phyloP scores from a whole-genome alignment of 2,797 vertebrate species.

The Megaceryle alcyon region DNA sequence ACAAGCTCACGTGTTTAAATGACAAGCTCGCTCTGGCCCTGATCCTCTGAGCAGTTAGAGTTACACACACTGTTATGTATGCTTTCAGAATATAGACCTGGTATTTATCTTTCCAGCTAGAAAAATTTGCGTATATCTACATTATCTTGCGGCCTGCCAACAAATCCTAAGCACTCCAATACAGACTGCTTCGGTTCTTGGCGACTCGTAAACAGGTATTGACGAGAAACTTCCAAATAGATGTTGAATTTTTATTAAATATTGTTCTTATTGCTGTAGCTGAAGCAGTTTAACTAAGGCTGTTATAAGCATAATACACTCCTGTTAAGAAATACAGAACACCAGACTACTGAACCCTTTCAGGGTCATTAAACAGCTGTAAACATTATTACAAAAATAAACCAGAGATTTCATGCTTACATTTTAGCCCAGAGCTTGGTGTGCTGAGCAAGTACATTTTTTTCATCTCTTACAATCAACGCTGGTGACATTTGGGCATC shows the following conservation, averaged over 20 bases:
- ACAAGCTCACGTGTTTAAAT: conserved; percentile 20
- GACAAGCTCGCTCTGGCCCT: conserved; percentile 46
- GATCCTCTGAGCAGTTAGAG: conserved; percentile 53
- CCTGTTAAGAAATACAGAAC: conserved; percentile 81
- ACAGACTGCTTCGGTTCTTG: not conserved
- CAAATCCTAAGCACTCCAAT: not conserved
- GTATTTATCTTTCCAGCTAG: not conserved
- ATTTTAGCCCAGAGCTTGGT: conserved; percentile 85
- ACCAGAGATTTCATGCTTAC: conserved; percentile 86
- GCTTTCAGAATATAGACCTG: conserved; percentile 42
- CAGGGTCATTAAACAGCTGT: conserved; percentile 88
- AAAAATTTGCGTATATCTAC: not conserved
- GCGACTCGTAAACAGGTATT: not conserved
- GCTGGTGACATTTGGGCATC: conserved; percentile 83
- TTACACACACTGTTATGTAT: conserved; percentile 3
- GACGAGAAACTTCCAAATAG: conserved; percentile 34
- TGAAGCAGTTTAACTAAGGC: conserved; percentile 77
- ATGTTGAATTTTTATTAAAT: conserved; percentile 73
- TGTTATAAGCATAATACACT: conserved; percentile 79
- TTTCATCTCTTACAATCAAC: conserved; percentile 82
- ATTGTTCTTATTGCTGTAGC: conserved; percentile 64
- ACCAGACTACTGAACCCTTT: conserved; percentile 83
- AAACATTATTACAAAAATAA: conserved; percentile 89
- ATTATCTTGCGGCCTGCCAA: not conserved
- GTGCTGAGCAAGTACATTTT: conserved; percentile 83